Percentiles rank a stretch among this genome's conserved stretches.
These are phyloP conservation scores for Sylvicapra grimmia DNA, from an alignment of 2,113 vertebrate species.

Conservation along the genomic window DNA sequence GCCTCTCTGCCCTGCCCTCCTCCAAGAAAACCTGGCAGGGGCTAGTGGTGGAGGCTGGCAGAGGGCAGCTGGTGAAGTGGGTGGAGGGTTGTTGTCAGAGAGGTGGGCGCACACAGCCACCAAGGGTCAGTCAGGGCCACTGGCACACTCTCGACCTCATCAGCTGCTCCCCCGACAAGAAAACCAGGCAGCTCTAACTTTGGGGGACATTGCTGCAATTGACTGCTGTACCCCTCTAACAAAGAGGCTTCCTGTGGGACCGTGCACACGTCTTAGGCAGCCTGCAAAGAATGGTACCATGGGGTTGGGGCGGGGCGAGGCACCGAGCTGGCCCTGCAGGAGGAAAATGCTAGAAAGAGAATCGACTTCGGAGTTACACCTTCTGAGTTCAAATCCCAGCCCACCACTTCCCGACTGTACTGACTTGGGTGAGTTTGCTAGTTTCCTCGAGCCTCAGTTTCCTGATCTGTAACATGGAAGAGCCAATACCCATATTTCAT, in stretches of 20 bases:
- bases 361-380: accelerated
- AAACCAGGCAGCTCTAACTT: not conserved
- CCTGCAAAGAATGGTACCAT: accelerated
- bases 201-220: not conserved
- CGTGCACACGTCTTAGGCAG: accelerated
- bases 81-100: not conserved
- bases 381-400: not conserved
- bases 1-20: conserved; percentile 75
- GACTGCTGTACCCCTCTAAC: not conserved
- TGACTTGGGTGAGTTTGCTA: too few relatives aligned
- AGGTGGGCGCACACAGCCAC: not conserved
- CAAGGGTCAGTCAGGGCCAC: too few relatives aligned
- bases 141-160: not conserved
- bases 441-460: not conserved
- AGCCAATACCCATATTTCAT: accelerated
- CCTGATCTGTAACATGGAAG: not conserved
- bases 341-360: not conserved
- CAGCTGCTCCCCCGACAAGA: not conserved
- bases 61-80: not conserved
- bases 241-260: not conserved
- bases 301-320: accelerated
- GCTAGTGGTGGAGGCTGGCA: not conserved
- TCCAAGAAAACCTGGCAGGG: conserved; percentile 37
- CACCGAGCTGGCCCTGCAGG: not conserved
- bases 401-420: not conserved